Base-by-base conservation (phyloP, 2,888 invertebrate genomes). In the Acanthosepion pharaonis region DNA sequence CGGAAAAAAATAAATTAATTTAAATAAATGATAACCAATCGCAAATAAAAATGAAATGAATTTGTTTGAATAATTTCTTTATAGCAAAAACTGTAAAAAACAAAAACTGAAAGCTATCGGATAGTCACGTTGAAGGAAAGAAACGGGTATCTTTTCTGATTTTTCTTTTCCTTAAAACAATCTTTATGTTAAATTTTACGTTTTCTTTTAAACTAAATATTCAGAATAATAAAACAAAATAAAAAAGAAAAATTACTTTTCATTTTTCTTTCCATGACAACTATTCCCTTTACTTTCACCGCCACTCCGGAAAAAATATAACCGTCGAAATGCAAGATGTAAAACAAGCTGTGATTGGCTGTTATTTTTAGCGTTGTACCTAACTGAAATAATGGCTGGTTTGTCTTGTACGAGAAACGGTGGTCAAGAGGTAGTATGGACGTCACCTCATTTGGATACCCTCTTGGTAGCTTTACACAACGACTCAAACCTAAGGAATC, bases 321-420 rank as follows among this genome's bases (percentile, higher is more conserved):
- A 18, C 49, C n/a, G 49, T 53, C 25, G 25, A n/a, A 53, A 20
- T 53, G 53, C 93, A n/a, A n/a, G n/a, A 51, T 93, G 93, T 51
- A 51, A 93, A 53, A 53, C 93, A 18, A 53, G 28, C n/a, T 49
- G n/a, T 51, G 93, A 93, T 93, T 93, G 93, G 93, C 20, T 53
- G 93, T 53, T 93, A 93, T 93, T 49, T 53, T 53, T 93, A 93
- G 93, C 42, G 28, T 28, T 18, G 42, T 93, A 51, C 51, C 51
- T 51, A 93, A 93, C 93, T 93, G 93, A 53, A 93, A 93, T 93
- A 93, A 93, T 93, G 93, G 93, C 93, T 93, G 93, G 93, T 93
- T 93, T 93, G 51, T 93, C 93, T 93, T 93, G 93, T 93, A 20
- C 53, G 93, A 93, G 51, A 93, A 93, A n/a, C 93, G 49, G 93